Conservation (phyloP, 2,113 vertebrate species). For the Pristiophorus japonicus region DNA sequence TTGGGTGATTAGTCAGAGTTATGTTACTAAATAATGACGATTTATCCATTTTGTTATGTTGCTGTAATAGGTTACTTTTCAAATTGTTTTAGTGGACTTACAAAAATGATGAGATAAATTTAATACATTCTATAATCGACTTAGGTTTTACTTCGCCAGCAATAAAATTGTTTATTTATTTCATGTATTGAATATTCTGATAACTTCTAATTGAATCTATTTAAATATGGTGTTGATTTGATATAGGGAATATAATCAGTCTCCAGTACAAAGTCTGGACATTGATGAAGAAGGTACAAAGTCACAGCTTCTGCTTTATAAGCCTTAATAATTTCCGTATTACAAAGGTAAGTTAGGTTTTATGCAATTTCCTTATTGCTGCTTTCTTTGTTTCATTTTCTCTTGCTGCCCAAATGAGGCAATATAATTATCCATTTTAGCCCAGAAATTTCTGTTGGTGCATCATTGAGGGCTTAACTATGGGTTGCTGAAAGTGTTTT, state of each 20-base stretch:
- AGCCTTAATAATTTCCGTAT: neutral
- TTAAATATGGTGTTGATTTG: neutral
- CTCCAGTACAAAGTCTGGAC: neutral
- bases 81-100: neutral
- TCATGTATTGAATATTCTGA: neutral
- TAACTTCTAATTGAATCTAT: neutral
- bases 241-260: neutral
- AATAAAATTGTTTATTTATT: neutral
- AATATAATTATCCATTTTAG: neutral
- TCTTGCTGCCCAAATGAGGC: neutral
- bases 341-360: neutral
- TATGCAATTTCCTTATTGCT: neutral
- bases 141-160: neutral
- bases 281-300: neutral
- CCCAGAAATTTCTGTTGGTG: neutral
- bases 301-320: neutral
- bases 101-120: neutral
- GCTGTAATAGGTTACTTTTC: neutral
- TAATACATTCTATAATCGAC: neutral
- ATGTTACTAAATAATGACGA: neutral
- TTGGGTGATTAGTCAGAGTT: neutral
- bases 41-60: neutral
- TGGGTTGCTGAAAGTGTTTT: neutral
- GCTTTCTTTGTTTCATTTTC: neutral
- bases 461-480: neutral